phyloP scores from a whole-genome alignment of 2,797 vertebrate species.

The Anabacerthia variegaticeps region DNA sequence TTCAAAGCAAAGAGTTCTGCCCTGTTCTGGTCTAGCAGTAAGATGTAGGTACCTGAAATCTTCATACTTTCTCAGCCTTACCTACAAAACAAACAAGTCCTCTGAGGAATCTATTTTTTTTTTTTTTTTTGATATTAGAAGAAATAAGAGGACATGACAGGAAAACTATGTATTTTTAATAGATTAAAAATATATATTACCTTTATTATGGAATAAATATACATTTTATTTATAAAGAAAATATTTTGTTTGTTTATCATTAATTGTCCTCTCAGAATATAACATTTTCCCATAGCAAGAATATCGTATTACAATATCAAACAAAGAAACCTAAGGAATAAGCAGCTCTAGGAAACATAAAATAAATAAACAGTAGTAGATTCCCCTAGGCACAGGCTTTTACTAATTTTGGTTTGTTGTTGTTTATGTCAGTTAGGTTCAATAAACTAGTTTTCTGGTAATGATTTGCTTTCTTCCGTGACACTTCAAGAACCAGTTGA shows the following conservation, averaged over 20 bases:
- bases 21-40: not conserved
- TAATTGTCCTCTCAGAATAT: not conserved
- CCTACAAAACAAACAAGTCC: not conserved
- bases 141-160: not conserved
- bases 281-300: not conserved
- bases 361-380: conserved; percentile 34
- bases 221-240: not conserved
- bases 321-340: conserved; percentile 7
- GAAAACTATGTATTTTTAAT: not conserved
- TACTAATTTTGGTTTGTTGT: conserved; percentile 46
- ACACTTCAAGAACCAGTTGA: conserved; percentile 14
- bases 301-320: not conserved
- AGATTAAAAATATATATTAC: not conserved
- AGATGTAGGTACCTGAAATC: not conserved
- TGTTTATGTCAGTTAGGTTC: conserved; percentile 40
- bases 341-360: not conserved
- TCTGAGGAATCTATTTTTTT: not conserved
- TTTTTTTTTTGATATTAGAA: not conserved
- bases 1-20: not conserved
- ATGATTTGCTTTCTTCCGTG: conserved; percentile 22
- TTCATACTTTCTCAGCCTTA: not conserved
- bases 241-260: not conserved
- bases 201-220: not conserved
- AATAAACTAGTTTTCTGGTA: conserved; percentile 22
- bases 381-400: conserved; percentile 40